Percentiles rank a stretch among this genome's conserved stretches.
phyloP scores from a whole-genome alignment of 2,797 vertebrate genomes.

The Phaenicophaeus curvirostris region DNA sequence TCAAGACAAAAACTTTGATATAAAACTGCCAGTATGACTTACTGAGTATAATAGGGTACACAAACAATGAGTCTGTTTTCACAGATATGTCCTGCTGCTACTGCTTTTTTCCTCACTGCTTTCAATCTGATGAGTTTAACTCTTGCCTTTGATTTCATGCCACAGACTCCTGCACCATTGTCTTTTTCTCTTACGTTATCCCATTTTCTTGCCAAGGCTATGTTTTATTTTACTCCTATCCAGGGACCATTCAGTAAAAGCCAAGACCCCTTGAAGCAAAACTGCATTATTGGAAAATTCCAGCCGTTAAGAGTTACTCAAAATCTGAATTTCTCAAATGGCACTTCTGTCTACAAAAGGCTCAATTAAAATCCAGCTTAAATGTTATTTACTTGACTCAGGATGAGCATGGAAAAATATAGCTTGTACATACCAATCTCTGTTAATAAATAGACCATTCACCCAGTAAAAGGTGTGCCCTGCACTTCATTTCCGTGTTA shows the following conservation, averaged over 20 bases:
- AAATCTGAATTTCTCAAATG: neutral
- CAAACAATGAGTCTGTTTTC: constrained; percentile 71
- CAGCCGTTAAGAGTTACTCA: neutral
- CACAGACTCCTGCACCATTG: constrained; percentile 20
- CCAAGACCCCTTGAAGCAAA: constrained; percentile 51
- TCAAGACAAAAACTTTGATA: constrained; percentile 70
- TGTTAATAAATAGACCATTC: neutral
- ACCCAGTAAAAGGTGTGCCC: neutral
- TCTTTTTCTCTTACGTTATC: constrained; percentile 35
- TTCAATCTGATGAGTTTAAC: constrained; percentile 37
- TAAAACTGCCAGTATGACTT: constrained; percentile 69
- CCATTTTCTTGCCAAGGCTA: constrained; percentile 1
- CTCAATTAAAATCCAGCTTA: neutral
- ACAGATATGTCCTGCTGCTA: constrained; percentile 28
- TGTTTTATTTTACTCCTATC: constrained; percentile 34
- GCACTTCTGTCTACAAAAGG: neutral
- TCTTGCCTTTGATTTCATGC: constrained; percentile 50
- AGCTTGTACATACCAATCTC: neutral
- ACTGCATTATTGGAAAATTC: constrained; percentile 31
- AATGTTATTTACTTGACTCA: neutral
- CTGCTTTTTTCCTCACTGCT: constrained; percentile 19
- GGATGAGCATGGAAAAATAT: neutral
- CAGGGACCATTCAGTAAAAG: constrained; percentile 30
- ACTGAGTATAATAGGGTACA: constrained; percentile 39
- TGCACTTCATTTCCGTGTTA: neutral